Evolutionary conservation across 2,888 invertebrate genomes (phyloP).

Genomic region (Eupithecia abbreviata): DNA sequence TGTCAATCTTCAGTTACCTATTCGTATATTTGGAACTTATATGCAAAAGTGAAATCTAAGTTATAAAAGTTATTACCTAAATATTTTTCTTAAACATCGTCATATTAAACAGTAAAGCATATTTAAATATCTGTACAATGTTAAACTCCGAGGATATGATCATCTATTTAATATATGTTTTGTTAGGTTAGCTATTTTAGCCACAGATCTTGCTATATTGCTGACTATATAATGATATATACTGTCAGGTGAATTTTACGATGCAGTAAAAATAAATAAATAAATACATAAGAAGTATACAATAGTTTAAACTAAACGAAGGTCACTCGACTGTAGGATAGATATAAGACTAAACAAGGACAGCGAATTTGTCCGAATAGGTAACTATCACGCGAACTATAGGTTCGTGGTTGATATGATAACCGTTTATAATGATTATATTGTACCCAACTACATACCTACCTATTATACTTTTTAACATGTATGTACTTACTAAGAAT

Average conservation of each 20-base stretch:
- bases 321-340: conserved; percentile 15
- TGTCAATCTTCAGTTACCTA: neutral
- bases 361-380: conserved; percentile 27
- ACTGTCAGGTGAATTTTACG: neutral
- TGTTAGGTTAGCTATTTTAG: neutral
- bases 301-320: neutral
- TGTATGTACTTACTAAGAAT: too few species aligned
- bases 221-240: neutral
- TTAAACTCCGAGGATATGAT: neutral
- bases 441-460: neutral
- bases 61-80: neutral
- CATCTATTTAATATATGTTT: neutral
- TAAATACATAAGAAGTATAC: neutral
- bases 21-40: neutral
- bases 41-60: too few species aligned
- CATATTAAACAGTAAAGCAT: neutral
- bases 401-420: conserved; percentile 31
- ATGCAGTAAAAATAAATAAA: neutral
- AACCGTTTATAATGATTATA: conserved; percentile 17
- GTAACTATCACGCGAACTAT: conserved; percentile 29
- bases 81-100: neutral
- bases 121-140: neutral
- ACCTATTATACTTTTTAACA: neutral
- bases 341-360: conserved; percentile 30
- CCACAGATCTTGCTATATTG: neutral